Evolutionary conservation across 2,113 vertebrate genomes (phyloP).

Genomic region (Isichthys henryi): DNA sequence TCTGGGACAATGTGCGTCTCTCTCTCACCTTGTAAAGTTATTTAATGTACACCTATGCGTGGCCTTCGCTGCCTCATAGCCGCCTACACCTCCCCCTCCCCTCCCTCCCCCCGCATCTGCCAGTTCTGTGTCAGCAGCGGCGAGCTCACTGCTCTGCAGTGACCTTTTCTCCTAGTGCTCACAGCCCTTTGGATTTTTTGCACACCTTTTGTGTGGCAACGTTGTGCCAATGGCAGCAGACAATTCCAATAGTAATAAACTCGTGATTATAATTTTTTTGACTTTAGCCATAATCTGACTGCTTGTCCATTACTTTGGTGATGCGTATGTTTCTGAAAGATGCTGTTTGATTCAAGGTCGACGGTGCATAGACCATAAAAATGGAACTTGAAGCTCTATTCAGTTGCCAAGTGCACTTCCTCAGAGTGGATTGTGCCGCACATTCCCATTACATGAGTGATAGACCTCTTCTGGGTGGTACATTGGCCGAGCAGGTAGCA

Average conservation of each 20-base stretch:
- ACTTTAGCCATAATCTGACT: not conserved
- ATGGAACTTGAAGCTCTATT: not conserved
- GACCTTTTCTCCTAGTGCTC: not conserved
- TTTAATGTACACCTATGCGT: not conserved
- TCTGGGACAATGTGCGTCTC: not conserved
- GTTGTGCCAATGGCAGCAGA: not conserved
- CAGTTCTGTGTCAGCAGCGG: not conserved
- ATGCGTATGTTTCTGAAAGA: not conserved
- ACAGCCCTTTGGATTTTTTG: not conserved
- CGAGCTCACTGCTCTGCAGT: not conserved
- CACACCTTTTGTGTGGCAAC: not conserved
- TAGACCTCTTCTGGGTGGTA: not conserved
- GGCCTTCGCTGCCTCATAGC: not conserved
- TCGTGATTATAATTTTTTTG: not conserved
- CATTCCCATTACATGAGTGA: not conserved
- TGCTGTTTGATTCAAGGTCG: not conserved
- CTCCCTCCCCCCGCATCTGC: not conserved
- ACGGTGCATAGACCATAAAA: not conserved
- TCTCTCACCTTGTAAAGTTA: not conserved
- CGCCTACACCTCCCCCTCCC: not conserved
- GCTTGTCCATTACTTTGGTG: not conserved
- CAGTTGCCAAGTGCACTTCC: not conserved
- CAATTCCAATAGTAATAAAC: not conserved
- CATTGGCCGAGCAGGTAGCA: not conserved
- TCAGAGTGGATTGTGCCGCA: not conserved